Percentiles rank a stretch among this genome's conserved stretches.
phyloP scores from a whole-genome alignment of 2,797 vertebrate species.

The Pangasius macronema region DNA sequence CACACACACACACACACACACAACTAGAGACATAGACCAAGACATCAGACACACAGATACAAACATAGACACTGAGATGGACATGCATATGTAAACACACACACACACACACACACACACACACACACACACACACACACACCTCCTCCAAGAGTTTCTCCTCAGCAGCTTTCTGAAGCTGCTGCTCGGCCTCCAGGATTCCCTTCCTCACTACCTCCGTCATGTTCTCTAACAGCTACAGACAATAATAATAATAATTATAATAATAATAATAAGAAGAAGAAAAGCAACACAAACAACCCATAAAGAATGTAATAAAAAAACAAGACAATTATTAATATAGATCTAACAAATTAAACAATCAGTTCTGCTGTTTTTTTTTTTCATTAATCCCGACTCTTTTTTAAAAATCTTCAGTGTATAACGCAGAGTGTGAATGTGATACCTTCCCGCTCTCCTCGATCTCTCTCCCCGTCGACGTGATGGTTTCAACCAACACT shows the following conservation, averaged over 20 bases:
- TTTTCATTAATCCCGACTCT: not conserved
- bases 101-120: not conserved
- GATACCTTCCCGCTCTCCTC: constrained; percentile 91
- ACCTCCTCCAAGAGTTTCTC: constrained; percentile 94
- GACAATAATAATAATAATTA: not conserved
- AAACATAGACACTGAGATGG: too few relatives aligned
- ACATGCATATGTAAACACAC: not conserved
- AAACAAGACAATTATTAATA: not conserved
- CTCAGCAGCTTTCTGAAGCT: constrained; percentile 89
- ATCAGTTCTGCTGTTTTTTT: not conserved
- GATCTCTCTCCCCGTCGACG: constrained; percentile 85
- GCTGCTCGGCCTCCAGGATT: constrained; percentile 90
- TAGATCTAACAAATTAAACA: not conserved
- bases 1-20: not conserved
- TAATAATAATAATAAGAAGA: not conserved
- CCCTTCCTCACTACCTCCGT: constrained; percentile 94
- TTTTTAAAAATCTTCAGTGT: not conserved
- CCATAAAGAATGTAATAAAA: not conserved
- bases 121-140: constrained; percentile 31
- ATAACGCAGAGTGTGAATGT: not conserved
- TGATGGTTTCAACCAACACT: constrained; percentile 85
- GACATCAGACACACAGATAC: not conserved
- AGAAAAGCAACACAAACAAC: not conserved
- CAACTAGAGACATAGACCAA: not conserved
- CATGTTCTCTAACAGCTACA: constrained; percentile 95